Conservation (phyloP, 1,140 invertebrate species). For the Penaeus indicus region DNA sequence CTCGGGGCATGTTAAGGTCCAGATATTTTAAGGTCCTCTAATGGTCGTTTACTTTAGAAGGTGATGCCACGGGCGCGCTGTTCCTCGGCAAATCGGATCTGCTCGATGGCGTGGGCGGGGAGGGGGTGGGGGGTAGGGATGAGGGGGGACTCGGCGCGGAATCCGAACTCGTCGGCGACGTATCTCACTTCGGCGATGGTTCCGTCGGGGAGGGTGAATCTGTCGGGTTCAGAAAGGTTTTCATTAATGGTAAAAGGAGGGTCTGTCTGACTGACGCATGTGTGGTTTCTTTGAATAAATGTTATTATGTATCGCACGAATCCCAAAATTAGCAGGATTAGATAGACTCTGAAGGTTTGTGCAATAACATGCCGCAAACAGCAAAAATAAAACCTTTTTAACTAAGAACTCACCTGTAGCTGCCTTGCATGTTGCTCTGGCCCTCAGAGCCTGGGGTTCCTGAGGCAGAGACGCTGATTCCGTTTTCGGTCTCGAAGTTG, state of each 20-base stretch:
- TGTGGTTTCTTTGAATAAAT: not conserved
- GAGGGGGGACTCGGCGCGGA: slow-evolving; percentile 19
- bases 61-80: slow-evolving; percentile 35
- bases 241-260: not conserved
- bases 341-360: not conserved
- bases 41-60: not conserved
- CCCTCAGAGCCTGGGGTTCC: not conserved
- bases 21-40: no score
- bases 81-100: slow-evolving; percentile 25
- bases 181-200: slow-evolving; percentile 10
- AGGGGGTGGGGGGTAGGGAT: slow-evolving; percentile 21
- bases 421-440: slow-evolving; percentile 8
- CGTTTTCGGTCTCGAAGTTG: slow-evolving; percentile 5
- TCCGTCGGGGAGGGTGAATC: slow-evolving; percentile 11
- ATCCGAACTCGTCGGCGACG: slow-evolving; percentile 18
- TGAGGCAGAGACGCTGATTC: not conserved
- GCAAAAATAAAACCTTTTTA: not conserved
- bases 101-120: slow-evolving; percentile 28
- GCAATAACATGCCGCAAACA: not conserved
- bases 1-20: no score
- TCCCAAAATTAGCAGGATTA: no score
- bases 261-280: not conserved
- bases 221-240: not conserved
- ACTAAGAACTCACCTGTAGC: not conserved
- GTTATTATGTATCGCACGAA: no score